Base-by-base conservation (phyloP, 2,113 vertebrate species). In the Scartelaos histophorus region DNA sequence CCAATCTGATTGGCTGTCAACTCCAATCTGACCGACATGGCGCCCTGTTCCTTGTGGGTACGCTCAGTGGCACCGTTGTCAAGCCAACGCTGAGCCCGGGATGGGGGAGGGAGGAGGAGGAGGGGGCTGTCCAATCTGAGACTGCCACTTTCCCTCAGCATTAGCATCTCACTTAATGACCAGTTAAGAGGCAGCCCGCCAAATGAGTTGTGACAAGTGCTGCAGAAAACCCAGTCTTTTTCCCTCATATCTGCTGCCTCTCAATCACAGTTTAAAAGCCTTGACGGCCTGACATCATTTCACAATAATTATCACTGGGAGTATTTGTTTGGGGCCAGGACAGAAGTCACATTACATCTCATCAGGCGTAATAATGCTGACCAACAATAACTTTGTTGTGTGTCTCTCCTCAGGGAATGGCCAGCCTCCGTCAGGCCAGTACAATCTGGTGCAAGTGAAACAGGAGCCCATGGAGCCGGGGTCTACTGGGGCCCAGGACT, bases 161-260 rank as follows among this genome's bases (percentile, higher is more conserved):
- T 98, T 97, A 97, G 95, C 95, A 94, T 95, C 93, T 93, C 93
- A 94, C 94, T 95, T 98, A 98, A 98, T 97, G 96, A 96, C 96
- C 91, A 94, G 93, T 95, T 96, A 97, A 95, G 95, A 95, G 95
- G 95, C 96, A 96, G 95, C 87, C 92, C 90, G 82, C 84, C 95
- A 97, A 97, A 98, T 98, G 91, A 95, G 93, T 96, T 96, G 86
- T 98, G 97, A 98, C 97, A 98, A 96, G 95, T 92, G 93, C 95
- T 92, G 93, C 93, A 92, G 95, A 92, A 95, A 96, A 96, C 92
- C 92, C 92, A 95, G 95, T 94, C 92, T 92, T 94, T 94, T 93
- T 84, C 91, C 94, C 95, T 94, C 91, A 93, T 94, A 92, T 95
- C 93, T 92, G 94, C 94, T 93, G 84, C 90, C 91, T 91, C 91